Percentiles rank a stretch among this genome's conserved stretches.
Conservation (phyloP, 1,140 invertebrate genomes). For the Ceratitis capitata region DNA sequence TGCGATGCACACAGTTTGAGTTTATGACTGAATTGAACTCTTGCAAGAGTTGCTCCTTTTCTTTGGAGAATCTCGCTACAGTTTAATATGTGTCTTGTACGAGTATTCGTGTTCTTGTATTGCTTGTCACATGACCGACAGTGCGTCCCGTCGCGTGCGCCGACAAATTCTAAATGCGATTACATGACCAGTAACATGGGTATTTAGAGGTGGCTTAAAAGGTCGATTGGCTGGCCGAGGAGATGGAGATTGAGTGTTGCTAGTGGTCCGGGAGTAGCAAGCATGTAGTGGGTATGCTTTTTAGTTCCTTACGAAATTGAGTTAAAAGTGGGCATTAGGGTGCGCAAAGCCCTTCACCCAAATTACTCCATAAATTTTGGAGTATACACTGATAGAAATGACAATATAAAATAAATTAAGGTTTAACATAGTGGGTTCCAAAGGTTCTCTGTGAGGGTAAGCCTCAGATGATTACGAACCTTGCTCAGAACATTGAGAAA, state of each 20-base stretch:
- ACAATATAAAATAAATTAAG: no score
- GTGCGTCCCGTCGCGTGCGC: neutral
- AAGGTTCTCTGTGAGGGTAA: no score
- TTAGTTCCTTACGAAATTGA: neutral
- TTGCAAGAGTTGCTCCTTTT: neutral
- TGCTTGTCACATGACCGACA: neutral
- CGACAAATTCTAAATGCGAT: constrained; percentile 40
- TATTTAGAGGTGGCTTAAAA: constrained; percentile 23
- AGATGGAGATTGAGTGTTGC: no score
- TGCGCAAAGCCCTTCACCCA: neutral
- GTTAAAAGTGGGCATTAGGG: neutral
- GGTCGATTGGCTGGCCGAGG: neutral
- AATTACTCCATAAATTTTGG: no score
- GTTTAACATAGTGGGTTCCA: no score
- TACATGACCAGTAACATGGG: constrained; percentile 44
- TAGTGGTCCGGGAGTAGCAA: no score
- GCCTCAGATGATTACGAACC: no score
- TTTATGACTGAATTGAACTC: constrained; percentile 16
- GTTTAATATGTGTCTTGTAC: neutral
- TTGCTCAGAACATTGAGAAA: no score
- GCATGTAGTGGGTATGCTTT: neutral
- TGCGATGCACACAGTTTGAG: constrained; percentile 21
- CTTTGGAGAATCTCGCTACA: neutral
- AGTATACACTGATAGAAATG: no score
- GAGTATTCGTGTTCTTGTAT: neutral